Base-by-base conservation (phyloP, 1,140 invertebrate genomes). In the Aleiodes sp. region DNA sequence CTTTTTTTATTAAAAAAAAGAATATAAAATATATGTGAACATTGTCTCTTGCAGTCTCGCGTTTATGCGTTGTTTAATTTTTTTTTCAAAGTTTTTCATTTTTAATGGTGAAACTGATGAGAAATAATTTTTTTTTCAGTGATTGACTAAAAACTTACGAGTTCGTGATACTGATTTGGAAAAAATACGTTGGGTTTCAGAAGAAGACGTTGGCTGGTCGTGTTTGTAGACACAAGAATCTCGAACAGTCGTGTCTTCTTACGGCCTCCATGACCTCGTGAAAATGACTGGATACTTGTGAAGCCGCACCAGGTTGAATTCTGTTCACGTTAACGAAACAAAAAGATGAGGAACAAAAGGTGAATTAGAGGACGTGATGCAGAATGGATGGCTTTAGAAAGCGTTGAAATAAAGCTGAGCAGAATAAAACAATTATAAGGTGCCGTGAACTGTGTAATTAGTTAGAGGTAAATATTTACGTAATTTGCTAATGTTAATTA, bases 181-280 rank as follows among this genome's bases (percentile, higher is more conserved):
- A 16, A 41, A 10, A 56, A 10, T 21, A 29, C 16, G 8, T 33
- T 4, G 14, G 12, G 24, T 3, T 43, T 70, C 65, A 81, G 68
- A 73, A 75, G 68, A 80, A 82, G 43, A 80, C 65, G 39, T 80
- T 80, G 16, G 69, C 71, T 2, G 78, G 73, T 73, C 72, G 79
- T 28, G 77, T 71, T 71, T 86, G 83, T 31, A 75, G 82, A 67
- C 89, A 90, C 21, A 78, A 71, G 78, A 90, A 90, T 76, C 81
- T 81, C 19, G 86, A 87, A 78, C 89, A 91, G 70, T 90, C 87
- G 75, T 87, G 82, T 33, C 77, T 82, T 73, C 87, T 87, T 4
- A 91, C 86, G 7, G 89, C 89, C 19, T 85, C 83, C 87, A 90
- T 90, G 16, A 90, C 89, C 71, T 90, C 88, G 57, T 88, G 83